Evolutionary conservation across 2,113 vertebrate species (phyloP).

Genomic region (Zingel zingel): DNA sequence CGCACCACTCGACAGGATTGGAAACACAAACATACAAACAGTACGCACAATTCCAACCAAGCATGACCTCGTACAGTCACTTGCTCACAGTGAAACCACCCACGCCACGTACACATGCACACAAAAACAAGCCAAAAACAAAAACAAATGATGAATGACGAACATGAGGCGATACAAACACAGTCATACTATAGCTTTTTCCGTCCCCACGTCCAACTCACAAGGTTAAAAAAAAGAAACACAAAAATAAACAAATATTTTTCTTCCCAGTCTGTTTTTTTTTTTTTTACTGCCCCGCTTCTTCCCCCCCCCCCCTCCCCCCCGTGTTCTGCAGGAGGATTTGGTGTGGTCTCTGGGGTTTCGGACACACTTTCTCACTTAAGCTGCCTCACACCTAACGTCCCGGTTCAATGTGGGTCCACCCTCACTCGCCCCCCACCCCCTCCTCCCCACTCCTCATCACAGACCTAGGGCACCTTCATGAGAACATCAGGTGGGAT

Average conservation of each 20-base stretch:
- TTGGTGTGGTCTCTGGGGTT: slow-evolving; percentile 42
- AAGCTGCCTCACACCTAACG: slow-evolving; percentile 43
- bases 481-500: slow-evolving; percentile 60
- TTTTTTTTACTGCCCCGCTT: slow-evolving; percentile 17
- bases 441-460: slow-evolving; percentile 24
- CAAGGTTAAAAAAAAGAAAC: slow-evolving; percentile 76
- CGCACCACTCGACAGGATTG: slow-evolving; percentile 33
- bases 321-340: slow-evolving; percentile 57
- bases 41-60: not conserved
- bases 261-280: slow-evolving; percentile 61
- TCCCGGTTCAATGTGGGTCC: slow-evolving; percentile 23
- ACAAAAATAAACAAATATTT: slow-evolving; percentile 79
- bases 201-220: slow-evolving; percentile 45
- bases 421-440: slow-evolving; percentile 22
- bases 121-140: slow-evolving; percentile 39
- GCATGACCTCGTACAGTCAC: slow-evolving; percentile 19
- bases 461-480: slow-evolving; percentile 48
- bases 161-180: slow-evolving; percentile 56
- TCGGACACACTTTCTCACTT: slow-evolving; percentile 32
- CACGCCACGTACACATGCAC: slow-evolving; percentile 23
- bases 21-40: slow-evolving; percentile 31
- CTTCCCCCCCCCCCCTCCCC: too few species aligned
- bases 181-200: slow-evolving; percentile 68
- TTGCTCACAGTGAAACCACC: slow-evolving; percentile 48
- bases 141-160: not conserved